These are phyloP conservation scores for Ictidomys tridecemlineatus DNA, from an alignment of 2,113 vertebrate species.

Conservation along the genomic window DNA sequence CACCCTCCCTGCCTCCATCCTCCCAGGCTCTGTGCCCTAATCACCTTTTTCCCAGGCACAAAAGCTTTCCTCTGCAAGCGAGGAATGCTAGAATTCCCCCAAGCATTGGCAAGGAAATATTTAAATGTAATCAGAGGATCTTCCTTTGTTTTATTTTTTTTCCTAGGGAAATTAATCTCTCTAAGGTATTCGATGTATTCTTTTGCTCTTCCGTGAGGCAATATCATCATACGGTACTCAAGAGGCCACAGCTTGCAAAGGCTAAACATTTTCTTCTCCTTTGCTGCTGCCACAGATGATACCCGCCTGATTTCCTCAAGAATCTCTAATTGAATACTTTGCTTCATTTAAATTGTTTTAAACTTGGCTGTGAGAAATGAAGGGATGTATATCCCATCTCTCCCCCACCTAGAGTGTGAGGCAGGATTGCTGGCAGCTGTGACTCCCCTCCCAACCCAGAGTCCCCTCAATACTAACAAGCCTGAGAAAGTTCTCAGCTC, in stretches of 20 bases:
- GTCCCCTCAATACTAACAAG: background rate
- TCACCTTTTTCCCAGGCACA: constrained; percentile 71
- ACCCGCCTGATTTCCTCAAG: constrained; percentile 57
- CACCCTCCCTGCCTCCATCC: background rate
- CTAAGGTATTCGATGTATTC: constrained; percentile 59
- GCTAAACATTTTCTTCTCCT: constrained; percentile 48
- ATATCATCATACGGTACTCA: background rate
- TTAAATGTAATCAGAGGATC: constrained; percentile 80
- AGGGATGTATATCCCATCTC: background rate
- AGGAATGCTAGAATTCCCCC: constrained; percentile 76
- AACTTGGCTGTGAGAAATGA: constrained; percentile 66
- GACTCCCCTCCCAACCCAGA: background rate
- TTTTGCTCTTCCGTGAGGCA: constrained; percentile 62
- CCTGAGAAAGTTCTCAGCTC: background rate
- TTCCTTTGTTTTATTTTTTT: constrained; percentile 76
- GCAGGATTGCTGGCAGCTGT: background rate
- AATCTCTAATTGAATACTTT: constrained; percentile 59
- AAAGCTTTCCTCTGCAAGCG: constrained; percentile 35
- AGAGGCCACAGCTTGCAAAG: constrained; percentile 51
- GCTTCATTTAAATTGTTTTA: constrained; percentile 55
- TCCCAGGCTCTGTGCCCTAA: background rate
- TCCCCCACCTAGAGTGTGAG: rapidly evolving
- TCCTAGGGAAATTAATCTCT: constrained; percentile 77
- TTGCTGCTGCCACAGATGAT: constrained; percentile 1
- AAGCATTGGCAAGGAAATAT: constrained; percentile 79